Percentiles rank a stretch among this genome's conserved stretches.
Conservation (phyloP, 2,888 invertebrate genomes). For the Sarcophaga rosellei region DNA sequence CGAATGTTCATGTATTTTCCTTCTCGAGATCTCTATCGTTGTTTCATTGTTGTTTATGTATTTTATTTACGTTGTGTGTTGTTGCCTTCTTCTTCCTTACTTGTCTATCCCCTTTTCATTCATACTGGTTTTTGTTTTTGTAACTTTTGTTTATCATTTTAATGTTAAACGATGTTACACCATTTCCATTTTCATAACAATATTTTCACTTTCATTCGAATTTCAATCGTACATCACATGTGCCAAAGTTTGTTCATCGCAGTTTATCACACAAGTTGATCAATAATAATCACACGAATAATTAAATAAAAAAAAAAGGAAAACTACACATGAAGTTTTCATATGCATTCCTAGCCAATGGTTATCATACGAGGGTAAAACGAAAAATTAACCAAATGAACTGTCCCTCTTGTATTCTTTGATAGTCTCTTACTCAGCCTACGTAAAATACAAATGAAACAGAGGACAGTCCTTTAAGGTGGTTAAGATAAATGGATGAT, state of each 20-base stretch:
- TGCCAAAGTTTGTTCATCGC: conserved; percentile 3
- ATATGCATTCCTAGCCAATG: no score
- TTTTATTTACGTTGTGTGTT: no score
- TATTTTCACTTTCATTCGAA: no score
- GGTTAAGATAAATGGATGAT: conserved; percentile 63
- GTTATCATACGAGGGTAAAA: not conserved
- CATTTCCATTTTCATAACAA: no score
- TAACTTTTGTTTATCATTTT: no score
- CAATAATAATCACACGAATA: conserved; percentile 58
- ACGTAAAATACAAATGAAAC: not conserved
- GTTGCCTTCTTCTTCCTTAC: no score
- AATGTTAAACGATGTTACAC: no score
- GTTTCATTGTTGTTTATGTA: no score
- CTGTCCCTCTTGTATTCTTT: conserved; percentile 36
- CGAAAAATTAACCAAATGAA: conserved; percentile 33
- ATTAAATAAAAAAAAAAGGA: conserved; percentile 53
- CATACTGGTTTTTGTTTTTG: no score
- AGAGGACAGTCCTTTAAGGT: conserved; percentile 32
- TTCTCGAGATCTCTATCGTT: no score
- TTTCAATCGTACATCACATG: not conserved
- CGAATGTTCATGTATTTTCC: no score
- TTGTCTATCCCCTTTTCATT: no score
- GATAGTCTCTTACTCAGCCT: not conserved
- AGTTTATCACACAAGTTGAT: conserved; percentile 28
- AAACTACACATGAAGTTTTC: not conserved